These are phyloP conservation scores for Nephrotoma appendiculata DNA, from an alignment of 2,888 invertebrate species.

Conservation along the genomic window DNA sequence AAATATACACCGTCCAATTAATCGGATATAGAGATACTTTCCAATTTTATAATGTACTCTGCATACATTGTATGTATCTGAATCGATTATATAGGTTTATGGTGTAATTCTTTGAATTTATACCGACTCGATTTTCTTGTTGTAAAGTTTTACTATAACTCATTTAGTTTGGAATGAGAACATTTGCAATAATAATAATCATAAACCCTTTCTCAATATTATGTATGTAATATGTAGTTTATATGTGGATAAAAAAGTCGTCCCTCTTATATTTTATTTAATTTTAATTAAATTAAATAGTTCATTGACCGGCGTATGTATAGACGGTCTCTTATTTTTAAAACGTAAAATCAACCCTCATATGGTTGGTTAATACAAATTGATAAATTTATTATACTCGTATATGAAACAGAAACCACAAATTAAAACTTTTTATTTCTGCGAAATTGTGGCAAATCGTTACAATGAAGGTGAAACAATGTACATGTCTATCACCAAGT, in stretches of 20 bases:
- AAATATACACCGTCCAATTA: background rate
- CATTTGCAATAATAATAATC: background rate
- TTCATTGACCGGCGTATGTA: background rate
- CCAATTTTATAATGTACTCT: background rate
- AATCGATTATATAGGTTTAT: background rate
- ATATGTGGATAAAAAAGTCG: background rate
- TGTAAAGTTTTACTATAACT: background rate
- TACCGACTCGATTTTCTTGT: background rate
- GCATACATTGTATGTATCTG: background rate
- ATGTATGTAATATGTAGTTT: background rate
- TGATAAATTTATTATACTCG: background rate
- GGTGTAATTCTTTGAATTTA: background rate
- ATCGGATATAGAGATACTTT: background rate
- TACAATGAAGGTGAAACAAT: background rate
- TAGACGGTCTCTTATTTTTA: background rate
- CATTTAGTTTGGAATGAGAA: background rate
- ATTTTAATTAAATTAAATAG: background rate
- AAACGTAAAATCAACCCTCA: background rate
- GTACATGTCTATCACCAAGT: background rate
- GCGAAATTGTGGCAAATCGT: background rate
- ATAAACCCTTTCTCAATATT: background rate
- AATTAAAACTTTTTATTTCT: background rate
- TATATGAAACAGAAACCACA: background rate
- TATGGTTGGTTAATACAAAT: background rate
- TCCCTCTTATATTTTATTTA: background rate